Evolutionary conservation across 1,140 invertebrate genomes (phyloP).

Genomic region (Lamellibrachia luymesi): DNA sequence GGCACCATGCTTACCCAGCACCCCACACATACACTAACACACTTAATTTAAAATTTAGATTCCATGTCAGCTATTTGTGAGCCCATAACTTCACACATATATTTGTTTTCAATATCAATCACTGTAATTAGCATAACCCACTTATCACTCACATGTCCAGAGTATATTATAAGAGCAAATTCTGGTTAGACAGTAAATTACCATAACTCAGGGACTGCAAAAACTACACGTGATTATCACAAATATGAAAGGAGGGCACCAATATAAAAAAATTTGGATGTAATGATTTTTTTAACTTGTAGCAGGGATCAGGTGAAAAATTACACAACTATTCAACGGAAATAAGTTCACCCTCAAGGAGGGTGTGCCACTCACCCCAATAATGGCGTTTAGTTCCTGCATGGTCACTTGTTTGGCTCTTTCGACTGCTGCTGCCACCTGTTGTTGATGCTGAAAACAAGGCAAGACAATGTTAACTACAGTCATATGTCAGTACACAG

Average conservation of each 20-base stretch:
- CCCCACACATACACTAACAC: neutral
- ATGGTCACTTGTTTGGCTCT: conserved; percentile 98
- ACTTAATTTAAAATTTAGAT: neutral
- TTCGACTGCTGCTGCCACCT: conserved; percentile 96
- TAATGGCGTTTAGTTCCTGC: conserved; percentile 82
- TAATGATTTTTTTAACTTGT: neutral
- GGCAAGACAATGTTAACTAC: neutral
- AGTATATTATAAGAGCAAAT: neutral
- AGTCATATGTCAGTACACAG: neutral
- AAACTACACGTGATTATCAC: neutral
- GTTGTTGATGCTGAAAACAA: conserved; percentile 80
- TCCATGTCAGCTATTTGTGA: neutral
- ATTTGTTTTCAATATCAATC: neutral
- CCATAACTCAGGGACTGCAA: neutral
- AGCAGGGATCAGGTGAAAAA: too few relatives aligned
- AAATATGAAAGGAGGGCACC: neutral
- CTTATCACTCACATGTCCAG: neutral
- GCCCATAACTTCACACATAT: neutral
- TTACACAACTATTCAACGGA: neutral
- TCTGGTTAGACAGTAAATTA: neutral
- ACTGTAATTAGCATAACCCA: neutral
- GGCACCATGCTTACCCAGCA: too few relatives aligned
- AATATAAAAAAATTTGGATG: neutral
- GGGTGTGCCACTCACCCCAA: conserved; percentile 47
- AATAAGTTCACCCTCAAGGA: neutral